Conservation (phyloP, 2,888 invertebrate species). For the Diadegma fenestrale region DNA sequence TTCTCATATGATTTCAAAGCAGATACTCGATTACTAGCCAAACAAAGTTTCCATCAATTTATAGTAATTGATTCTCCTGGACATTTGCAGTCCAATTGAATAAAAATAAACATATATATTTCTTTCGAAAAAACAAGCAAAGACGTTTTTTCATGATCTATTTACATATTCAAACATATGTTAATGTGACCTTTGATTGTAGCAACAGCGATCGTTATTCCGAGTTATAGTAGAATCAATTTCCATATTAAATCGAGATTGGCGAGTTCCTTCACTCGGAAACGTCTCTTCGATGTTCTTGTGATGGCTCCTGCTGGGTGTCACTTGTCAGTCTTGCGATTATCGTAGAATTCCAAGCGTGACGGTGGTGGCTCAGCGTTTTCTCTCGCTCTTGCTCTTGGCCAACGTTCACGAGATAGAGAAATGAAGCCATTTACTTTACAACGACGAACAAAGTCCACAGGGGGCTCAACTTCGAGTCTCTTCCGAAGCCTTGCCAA, state of each 20-base stretch:
- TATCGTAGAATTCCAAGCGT: constrained; percentile 51
- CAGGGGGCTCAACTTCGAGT: constrained; percentile 68
- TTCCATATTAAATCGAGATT: constrained; percentile 57
- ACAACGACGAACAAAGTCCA: constrained; percentile 58
- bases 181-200: constrained; percentile 31
- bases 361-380: constrained; percentile 34
- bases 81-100: background rate
- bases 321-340: constrained; percentile 60
- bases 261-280: constrained; percentile 39
- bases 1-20: background rate
- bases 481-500: constrained; percentile 16
- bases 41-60: background rate
- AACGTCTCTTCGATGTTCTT: constrained; percentile 60
- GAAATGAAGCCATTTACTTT: constrained; percentile 53
- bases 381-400: constrained; percentile 23
- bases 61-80: background rate
- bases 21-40: background rate
- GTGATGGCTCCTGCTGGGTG: constrained; percentile 50
- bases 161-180: constrained; percentile 32
- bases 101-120: background rate
- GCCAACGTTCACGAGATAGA: constrained; percentile 44
- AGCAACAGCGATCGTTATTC: constrained; percentile 46
- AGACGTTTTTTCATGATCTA: constrained; percentile 15
- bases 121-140: background rate
- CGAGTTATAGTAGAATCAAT: constrained; percentile 38